phyloP scores from a whole-genome alignment of 2,113 vertebrate species.

The Romanogobio albipinnatus region DNA sequence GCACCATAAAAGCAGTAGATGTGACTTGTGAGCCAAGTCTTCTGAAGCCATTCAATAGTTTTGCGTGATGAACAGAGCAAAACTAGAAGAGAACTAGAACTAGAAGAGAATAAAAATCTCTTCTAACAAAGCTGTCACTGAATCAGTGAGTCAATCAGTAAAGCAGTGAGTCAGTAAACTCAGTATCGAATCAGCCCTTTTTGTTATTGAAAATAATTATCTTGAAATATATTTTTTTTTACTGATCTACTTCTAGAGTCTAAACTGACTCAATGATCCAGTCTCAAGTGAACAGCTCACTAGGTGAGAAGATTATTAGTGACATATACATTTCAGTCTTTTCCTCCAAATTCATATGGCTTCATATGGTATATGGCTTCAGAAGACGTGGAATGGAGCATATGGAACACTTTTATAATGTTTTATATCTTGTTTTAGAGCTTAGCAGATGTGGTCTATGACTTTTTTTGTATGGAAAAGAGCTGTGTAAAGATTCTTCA shows the following conservation, averaged over 20 bases:
- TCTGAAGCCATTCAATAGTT: neutral
- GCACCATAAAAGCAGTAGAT: neutral
- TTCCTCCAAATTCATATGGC: neutral
- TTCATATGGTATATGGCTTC: neutral
- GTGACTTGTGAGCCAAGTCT: neutral
- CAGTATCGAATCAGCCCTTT: neutral
- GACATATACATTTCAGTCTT: neutral
- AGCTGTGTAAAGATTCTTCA: neutral
- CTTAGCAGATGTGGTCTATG: neutral
- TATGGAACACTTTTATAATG: neutral
- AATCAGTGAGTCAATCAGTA: neutral
- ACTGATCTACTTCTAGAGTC: neutral
- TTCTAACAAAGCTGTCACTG: neutral
- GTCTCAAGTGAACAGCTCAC: neutral
- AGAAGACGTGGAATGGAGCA: neutral
- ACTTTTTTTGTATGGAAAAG: slow-evolving; percentile 2
- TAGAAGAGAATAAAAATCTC: neutral
- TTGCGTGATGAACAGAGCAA: neutral
- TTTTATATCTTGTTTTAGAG: neutral
- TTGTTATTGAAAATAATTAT: neutral
- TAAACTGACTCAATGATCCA: neutral
- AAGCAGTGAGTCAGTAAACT: neutral
- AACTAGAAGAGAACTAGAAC: neutral
- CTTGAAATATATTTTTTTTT: neutral
- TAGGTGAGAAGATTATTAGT: neutral